phyloP scores from a whole-genome alignment of 2,797 vertebrate species.

The Mionectes olivaceus region DNA sequence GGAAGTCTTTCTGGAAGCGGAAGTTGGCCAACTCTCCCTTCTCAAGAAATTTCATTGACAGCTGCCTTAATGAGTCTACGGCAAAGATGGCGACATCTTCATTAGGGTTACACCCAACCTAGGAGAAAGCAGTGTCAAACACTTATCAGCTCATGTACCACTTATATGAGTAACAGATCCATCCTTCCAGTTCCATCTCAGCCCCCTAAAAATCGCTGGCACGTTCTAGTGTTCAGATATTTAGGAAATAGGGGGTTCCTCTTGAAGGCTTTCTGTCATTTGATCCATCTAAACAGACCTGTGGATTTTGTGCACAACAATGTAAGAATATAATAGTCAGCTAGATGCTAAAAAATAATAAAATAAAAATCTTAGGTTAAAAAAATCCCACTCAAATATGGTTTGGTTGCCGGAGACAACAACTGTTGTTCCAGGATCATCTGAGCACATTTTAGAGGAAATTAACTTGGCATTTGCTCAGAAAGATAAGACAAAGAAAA shows the following conservation, averaged over 20 bases:
- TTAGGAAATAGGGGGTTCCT: neutral
- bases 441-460: neutral
- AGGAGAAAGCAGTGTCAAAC: neutral
- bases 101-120: constrained; percentile 97
- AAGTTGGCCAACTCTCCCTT: constrained; percentile 97
- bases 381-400: neutral
- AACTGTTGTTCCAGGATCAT: neutral
- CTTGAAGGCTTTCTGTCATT: neutral
- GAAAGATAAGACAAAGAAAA: neutral
- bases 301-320: neutral
- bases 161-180: neutral
- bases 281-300: neutral
- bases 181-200: neutral
- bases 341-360: neutral
- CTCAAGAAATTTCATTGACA: constrained; percentile 97
- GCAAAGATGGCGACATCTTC: constrained; percentile 97
- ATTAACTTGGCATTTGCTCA: neutral
- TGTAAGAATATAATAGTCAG: neutral
- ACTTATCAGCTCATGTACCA: neutral
- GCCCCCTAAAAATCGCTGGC: neutral
- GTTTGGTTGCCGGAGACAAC: neutral
- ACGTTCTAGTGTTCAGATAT: neutral
- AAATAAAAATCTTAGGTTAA: neutral
- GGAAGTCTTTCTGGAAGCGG: constrained; percentile 96
- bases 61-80: constrained; percentile 92